Evolutionary conservation across 2,113 vertebrate genomes (phyloP).

Genomic region (Phaetusa simplex): DNA sequence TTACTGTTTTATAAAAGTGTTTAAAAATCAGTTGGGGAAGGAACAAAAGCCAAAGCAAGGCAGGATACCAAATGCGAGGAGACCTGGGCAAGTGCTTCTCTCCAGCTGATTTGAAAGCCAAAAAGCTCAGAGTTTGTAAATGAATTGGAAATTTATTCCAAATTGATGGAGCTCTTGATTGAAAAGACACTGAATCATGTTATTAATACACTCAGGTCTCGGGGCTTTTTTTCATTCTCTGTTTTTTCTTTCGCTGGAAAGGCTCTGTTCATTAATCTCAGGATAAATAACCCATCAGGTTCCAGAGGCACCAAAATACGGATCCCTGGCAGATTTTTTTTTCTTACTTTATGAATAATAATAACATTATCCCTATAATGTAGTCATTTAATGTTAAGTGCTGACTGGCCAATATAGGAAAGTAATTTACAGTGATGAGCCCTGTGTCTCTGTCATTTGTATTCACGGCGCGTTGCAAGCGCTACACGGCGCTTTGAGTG

Average conservation of each 20-base stretch:
- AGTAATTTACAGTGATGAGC: neutral
- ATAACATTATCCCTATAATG: neutral
- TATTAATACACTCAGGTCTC: constrained; percentile 9
- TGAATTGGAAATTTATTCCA: constrained; percentile 53
- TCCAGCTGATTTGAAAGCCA: constrained; percentile 17
- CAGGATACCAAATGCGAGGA: neutral
- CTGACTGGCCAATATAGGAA: neutral
- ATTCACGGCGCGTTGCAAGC: neutral
- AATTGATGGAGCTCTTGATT: constrained; percentile 33
- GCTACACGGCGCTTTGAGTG: rapidly evolving
- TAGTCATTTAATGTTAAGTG: neutral
- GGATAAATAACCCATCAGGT: constrained; percentile 13
- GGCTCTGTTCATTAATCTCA: constrained; percentile 10
- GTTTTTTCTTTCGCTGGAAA: neutral
- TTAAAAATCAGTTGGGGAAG: neutral
- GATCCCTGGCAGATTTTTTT: neutral
- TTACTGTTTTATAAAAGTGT: neutral
- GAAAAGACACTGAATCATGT: constrained; percentile 23
- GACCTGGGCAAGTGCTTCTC: neutral
- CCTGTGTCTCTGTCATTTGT: neutral
- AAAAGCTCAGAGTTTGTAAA: constrained; percentile 8
- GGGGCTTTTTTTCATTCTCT: neutral
- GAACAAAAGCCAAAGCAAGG: neutral
- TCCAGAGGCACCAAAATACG: neutral
- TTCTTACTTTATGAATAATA: constrained; percentile 14